Conservation (phyloP, 2,888 invertebrate species). For the Euproctis similis region DNA sequence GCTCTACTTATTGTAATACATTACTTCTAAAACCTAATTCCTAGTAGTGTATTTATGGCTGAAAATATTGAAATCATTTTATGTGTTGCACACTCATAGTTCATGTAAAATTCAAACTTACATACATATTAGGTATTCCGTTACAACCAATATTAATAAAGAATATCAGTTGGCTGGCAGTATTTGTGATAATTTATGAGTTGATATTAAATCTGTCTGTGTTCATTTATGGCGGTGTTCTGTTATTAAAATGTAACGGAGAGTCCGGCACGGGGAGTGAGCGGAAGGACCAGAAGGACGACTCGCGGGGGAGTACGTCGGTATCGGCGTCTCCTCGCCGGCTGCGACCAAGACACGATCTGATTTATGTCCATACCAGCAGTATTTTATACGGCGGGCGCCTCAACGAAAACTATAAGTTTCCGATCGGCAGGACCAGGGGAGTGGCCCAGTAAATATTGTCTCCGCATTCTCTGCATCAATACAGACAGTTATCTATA, state of each 20-base stretch:
- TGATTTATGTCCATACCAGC: slow-evolving; percentile 71
- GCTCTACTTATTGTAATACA: no score
- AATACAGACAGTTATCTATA: slow-evolving; percentile 68
- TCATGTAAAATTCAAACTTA: no score
- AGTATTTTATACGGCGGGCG: slow-evolving; percentile 75
- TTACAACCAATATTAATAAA: slow-evolving; percentile 44
- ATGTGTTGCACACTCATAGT: no score
- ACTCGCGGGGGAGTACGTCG: slow-evolving; percentile 15
- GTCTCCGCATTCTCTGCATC: slow-evolving; percentile 66
- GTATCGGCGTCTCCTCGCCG: slow-evolving; percentile 54
- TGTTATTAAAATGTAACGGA: slow-evolving; percentile 72
- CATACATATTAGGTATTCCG: no score
- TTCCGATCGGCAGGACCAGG: slow-evolving; percentile 71
- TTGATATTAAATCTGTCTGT: slow-evolving; percentile 70
- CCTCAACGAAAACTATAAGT: slow-evolving; percentile 76
- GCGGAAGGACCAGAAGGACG: slow-evolving; percentile 4
- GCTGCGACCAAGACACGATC: slow-evolving; percentile 61
- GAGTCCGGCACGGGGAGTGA: slow-evolving; percentile 20
- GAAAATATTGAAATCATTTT: no score
- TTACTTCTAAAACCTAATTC: no score
- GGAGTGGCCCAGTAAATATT: slow-evolving; percentile 73
- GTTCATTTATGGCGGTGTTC: slow-evolving; percentile 64
- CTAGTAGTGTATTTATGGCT: no score
- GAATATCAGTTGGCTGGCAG: slow-evolving; percentile 42
- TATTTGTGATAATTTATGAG: slow-evolving; percentile 60